phyloP scores from a whole-genome alignment of 2,113 vertebrate species.

The Periophthalmus modestus region DNA sequence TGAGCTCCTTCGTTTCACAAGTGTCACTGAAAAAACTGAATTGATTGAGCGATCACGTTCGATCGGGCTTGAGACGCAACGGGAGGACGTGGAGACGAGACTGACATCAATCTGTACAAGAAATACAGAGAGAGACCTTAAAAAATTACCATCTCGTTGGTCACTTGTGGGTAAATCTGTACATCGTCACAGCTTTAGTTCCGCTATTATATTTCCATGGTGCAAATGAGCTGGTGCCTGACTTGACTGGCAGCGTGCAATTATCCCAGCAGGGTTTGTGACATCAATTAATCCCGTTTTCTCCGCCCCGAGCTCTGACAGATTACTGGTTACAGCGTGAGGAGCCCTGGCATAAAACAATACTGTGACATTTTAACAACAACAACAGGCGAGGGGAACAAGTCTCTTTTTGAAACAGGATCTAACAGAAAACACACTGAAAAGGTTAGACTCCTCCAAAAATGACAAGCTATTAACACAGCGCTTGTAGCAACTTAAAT shows the following conservation, averaged over 20 bases:
- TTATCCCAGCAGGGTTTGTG: slow-evolving; percentile 28
- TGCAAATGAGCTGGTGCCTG: slow-evolving; percentile 40
- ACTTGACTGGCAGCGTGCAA: slow-evolving; percentile 24
- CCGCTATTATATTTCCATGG: slow-evolving; percentile 29
- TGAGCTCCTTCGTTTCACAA: no score
- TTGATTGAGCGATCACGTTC: no score
- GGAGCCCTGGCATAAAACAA: slow-evolving; percentile 20
- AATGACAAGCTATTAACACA: slow-evolving; percentile 11
- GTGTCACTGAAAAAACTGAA: no score
- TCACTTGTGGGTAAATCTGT: slow-evolving; percentile 10
- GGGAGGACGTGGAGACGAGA: no score
- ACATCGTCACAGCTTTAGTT: slow-evolving; percentile 39
- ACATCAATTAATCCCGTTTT: slow-evolving; percentile 51
- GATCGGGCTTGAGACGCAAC: no score
- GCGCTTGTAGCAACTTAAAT: slow-evolving; percentile 3
- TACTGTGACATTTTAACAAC: slow-evolving; percentile 22
- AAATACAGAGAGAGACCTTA: no score
- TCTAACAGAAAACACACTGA: background rate
- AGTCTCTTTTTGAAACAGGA: slow-evolving; percentile 9
- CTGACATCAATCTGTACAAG: no score
- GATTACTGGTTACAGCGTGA: slow-evolving; percentile 26
- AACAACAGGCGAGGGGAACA: slow-evolving; percentile 2
- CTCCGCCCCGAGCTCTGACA: slow-evolving; percentile 9
- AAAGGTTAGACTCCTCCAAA: background rate
- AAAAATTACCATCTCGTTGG: background rate